phyloP scores from a whole-genome alignment of 2,888 invertebrate species.

The Nomada goodeniana region DNA sequence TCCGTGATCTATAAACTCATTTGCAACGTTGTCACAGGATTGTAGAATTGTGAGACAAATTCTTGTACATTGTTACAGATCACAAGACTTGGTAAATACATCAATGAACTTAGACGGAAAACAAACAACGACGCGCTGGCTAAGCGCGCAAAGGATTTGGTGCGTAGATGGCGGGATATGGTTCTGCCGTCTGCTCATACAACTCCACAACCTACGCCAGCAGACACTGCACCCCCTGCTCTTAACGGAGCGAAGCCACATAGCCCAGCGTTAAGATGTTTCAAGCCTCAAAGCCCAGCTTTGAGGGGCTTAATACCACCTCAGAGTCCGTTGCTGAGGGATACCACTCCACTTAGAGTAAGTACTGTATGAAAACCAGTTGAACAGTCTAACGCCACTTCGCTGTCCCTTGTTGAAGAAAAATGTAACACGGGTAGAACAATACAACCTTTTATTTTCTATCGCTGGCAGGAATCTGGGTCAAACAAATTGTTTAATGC shows the following conservation, averaged over 20 bases:
- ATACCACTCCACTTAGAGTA: constrained; percentile 79
- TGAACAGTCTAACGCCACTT: too few species aligned
- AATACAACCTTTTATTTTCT: too few species aligned
- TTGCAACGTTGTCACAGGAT: not conserved
- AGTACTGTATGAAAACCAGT: constrained; percentile 45
- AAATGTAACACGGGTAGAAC: too few species aligned
- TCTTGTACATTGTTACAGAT: constrained; percentile 86
- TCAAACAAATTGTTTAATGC: too few species aligned
- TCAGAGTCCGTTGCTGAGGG: constrained; percentile 81
- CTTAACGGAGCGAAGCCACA: constrained; percentile 81
- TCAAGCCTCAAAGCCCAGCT: constrained; percentile 82
- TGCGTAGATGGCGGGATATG: constrained; percentile 96
- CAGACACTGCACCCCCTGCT: constrained; percentile 79
- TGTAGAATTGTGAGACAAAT: not conserved
- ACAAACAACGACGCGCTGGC: constrained; percentile 94
- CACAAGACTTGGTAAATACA: constrained; percentile 97
- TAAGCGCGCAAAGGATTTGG: constrained; percentile 95
- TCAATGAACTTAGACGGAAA: constrained; percentile 95
- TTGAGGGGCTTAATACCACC: constrained; percentile 80
- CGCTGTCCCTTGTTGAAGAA: too few species aligned
- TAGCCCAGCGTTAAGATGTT: constrained; percentile 78
- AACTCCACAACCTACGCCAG: constrained; percentile 79
- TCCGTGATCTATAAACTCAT: too few species aligned
- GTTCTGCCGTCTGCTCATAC: constrained; percentile 87
- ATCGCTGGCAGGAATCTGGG: too few species aligned